phyloP scores from a whole-genome alignment of 2,888 invertebrate genomes.

The Caenorhabditis auriculariae region DNA sequence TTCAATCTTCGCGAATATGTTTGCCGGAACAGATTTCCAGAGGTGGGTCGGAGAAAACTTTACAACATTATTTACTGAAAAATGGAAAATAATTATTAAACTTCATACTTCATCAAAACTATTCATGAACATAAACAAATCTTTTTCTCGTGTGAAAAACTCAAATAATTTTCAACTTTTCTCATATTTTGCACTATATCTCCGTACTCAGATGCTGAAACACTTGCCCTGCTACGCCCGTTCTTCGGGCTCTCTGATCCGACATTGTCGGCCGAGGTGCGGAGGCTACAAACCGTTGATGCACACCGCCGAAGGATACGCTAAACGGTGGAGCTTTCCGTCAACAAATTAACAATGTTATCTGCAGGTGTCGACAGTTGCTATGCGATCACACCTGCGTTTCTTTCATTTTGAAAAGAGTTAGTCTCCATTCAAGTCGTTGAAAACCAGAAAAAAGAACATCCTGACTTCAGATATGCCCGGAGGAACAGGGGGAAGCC shows the following conservation, averaged over 20 bases:
- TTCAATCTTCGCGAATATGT: slow-evolving; percentile 62
- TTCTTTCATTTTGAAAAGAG: slow-evolving; percentile 48
- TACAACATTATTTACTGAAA: neutral
- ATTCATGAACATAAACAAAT: neutral
- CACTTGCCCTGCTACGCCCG: slow-evolving; percentile 53
- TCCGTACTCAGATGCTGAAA: slow-evolving; percentile 52
- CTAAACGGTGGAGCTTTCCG: slow-evolving; percentile 30
- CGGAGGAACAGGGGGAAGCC: slow-evolving; percentile 35
- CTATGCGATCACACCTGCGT: slow-evolving; percentile 60
- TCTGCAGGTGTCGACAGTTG: slow-evolving; percentile 53
- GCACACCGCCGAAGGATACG: slow-evolving; percentile 50
- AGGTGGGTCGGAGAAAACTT: slow-evolving; percentile 37
- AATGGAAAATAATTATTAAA: neutral
- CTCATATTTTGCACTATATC: too few species aligned
- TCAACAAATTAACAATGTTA: neutral
- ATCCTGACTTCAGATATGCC: slow-evolving; percentile 27
- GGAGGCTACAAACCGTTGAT: slow-evolving; percentile 56
- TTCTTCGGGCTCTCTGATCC: slow-evolving; percentile 48
- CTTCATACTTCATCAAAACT: too few species aligned
- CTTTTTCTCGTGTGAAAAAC: neutral
- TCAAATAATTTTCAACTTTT: neutral
- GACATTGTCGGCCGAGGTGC: slow-evolving; percentile 52
- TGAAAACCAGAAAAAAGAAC: neutral
- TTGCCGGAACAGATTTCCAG: slow-evolving; percentile 46
- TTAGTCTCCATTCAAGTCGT: neutral